These are phyloP conservation scores for Notiomystis cincta DNA, from an alignment of 2,113 vertebrate species.

Conservation along the genomic window DNA sequence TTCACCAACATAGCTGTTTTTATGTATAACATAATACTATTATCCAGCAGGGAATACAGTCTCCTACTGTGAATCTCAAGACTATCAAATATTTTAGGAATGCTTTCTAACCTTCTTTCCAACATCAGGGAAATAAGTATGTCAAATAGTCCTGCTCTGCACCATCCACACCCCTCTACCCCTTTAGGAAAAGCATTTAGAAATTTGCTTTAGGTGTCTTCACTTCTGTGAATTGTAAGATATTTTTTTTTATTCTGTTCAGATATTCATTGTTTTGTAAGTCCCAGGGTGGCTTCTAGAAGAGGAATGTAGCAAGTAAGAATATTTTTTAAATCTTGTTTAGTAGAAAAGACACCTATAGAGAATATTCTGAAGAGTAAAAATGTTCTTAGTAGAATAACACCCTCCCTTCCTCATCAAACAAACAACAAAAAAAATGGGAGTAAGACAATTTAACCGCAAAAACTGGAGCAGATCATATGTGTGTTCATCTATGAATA, in stretches of 20 bases:
- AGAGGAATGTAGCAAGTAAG: not conserved
- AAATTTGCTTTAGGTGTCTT: not conserved
- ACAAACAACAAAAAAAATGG: not conserved
- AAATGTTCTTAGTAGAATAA: not conserved
- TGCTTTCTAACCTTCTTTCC: not conserved
- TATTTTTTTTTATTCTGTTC: not conserved
- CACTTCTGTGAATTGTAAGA: not conserved
- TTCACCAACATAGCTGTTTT: not conserved
- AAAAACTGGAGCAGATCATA: not conserved
- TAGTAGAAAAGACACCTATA: not conserved
- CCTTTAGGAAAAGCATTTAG: not conserved
- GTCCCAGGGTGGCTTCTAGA: not conserved
- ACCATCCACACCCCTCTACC: not conserved
- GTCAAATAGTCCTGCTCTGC: not conserved
- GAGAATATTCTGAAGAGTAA: not conserved
- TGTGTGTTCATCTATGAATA: not conserved
- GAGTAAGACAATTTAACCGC: not conserved
- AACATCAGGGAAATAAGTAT: not conserved
- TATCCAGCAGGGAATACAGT: not conserved
- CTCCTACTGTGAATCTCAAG: not conserved
- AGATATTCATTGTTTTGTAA: not conserved
- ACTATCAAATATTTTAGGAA: not conserved
- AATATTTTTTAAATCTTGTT: not conserved
- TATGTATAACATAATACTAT: not conserved
- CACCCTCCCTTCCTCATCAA: not conserved